Percentiles rank a stretch among this genome's conserved stretches.
Conservation (phyloP, 30 jellyfish, hydroid and myxozoan species). For the Clytia hemisphaerica region DNA sequence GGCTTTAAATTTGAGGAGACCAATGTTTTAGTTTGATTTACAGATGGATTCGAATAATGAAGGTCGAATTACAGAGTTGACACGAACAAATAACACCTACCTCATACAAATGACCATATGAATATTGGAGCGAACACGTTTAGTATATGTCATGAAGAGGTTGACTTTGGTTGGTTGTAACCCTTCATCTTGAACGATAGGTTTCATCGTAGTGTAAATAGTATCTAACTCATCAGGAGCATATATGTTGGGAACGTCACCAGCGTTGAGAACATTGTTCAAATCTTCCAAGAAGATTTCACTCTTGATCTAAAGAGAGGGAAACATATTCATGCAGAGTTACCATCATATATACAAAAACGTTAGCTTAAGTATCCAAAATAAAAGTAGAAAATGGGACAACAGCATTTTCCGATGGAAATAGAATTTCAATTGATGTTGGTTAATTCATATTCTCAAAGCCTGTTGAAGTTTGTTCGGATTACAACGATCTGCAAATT, state of each 20-base stretch:
- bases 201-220: slow-evolving; percentile 80
- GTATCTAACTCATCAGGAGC: slow-evolving; percentile 86
- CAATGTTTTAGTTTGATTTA: no score
- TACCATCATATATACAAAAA: no score
- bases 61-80: no score
- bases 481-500: no score
- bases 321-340: neutral
- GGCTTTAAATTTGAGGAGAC: no score
- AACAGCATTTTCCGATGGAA: no score
- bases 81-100: slow-evolving; percentile 24
- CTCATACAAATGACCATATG: slow-evolving; percentile 96
- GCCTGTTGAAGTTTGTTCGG: no score
- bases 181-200: slow-evolving; percentile 86
- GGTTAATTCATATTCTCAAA: no score
- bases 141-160: slow-evolving; percentile 78
- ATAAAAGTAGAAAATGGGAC: no score
- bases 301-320: slow-evolving; percentile 56
- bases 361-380: no score
- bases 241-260: slow-evolving; percentile 92
- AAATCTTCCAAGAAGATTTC: slow-evolving; percentile 87
- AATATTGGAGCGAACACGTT: slow-evolving; percentile 72
- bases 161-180: slow-evolving; percentile 92
- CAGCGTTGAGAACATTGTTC: slow-evolving; percentile 89
- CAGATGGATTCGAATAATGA: no score
- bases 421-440: no score